phyloP scores from a whole-genome alignment of 2,888 invertebrate genomes.

The Callinectes sapidus region DNA sequence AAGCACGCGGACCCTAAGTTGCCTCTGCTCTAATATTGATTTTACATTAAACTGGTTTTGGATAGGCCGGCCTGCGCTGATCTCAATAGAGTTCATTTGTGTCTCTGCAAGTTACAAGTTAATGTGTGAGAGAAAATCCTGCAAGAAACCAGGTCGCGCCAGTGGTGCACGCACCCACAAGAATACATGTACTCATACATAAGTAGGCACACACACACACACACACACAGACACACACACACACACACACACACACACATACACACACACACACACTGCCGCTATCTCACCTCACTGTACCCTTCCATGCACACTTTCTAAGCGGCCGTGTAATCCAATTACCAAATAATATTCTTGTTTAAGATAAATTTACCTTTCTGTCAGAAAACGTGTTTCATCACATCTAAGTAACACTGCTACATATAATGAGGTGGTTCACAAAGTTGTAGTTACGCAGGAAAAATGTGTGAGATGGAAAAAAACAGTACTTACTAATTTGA shows the following conservation, averaged over 20 bases:
- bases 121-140: not conserved
- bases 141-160: not conserved
- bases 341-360: not conserved
- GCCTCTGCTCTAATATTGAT: not conserved
- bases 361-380: not conserved
- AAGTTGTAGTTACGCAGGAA: not conserved
- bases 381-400: not conserved
- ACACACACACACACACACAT: not conserved
- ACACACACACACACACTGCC: not conserved
- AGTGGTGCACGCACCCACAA: not conserved
- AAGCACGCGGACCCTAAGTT: not conserved
- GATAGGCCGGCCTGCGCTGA: not conserved
- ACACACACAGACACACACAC: not conserved
- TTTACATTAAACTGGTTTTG: not conserved
- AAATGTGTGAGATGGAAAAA: not conserved
- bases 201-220: not conserved
- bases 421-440: not conserved
- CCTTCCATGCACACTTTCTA: not conserved
- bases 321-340: not conserved
- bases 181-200: not conserved
- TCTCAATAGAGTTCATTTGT: not conserved
- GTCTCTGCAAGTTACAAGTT: not conserved
- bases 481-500: not conserved
- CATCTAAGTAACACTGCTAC: not conserved
- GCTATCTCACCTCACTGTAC: not conserved